phyloP scores from a whole-genome alignment of 92 coral and sea anemone species.

The Epizoanthus scotinus region DNA sequence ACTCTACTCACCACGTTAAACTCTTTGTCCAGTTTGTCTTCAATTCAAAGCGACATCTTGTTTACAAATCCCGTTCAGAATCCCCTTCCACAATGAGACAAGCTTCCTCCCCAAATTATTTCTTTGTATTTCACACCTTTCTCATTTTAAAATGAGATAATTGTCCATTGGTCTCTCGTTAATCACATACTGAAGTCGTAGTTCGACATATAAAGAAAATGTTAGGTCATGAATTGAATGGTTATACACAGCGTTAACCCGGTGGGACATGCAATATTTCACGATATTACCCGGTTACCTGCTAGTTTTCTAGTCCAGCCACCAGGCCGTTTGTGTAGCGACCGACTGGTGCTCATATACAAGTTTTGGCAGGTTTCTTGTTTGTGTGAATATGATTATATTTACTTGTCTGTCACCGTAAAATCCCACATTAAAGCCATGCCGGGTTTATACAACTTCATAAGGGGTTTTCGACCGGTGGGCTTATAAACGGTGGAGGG shows the following conservation, averaged over 20 bases:
- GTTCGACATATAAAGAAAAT: background rate
- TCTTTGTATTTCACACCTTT: background rate
- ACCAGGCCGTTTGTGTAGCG: background rate
- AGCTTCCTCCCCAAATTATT: background rate
- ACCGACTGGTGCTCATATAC: background rate
- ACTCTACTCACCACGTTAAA: background rate
- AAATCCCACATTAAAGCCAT: too few relatives aligned
- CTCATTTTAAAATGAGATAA: background rate
- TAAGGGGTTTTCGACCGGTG: too few relatives aligned
- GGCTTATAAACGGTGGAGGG: too few relatives aligned
- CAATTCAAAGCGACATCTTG: background rate
- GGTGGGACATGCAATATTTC: background rate
- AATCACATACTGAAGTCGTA: background rate
- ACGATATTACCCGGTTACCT: background rate
- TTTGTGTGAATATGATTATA: too few relatives aligned
- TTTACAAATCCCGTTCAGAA: background rate
- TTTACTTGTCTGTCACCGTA: too few relatives aligned
- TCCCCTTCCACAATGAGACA: background rate
- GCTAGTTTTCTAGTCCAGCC: background rate
- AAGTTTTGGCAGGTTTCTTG: background rate
- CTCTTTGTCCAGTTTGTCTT: background rate
- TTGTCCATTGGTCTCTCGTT: background rate
- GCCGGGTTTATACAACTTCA: too few relatives aligned
- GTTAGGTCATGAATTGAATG: background rate
- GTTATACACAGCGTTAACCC: background rate